phyloP scores from a whole-genome alignment of 2,888 invertebrate genomes.

The Zele albiditarsus region DNA sequence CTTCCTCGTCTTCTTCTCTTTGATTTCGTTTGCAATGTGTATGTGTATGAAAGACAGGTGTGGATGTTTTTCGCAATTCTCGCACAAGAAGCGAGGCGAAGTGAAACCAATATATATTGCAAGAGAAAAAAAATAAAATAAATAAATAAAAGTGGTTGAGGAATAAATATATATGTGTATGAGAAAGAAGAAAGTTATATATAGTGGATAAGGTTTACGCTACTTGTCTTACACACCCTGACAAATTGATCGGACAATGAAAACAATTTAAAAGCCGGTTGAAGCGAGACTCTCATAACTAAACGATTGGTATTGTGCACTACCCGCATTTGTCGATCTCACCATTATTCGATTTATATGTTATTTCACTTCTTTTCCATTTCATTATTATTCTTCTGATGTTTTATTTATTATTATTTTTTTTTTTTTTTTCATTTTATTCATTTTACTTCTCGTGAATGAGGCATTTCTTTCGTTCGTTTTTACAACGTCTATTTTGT shows the following conservation, averaged over 20 bases:
- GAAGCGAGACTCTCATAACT: constrained; percentile 57
- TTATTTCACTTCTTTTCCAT: constrained; percentile 34
- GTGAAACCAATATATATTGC: constrained; percentile 6
- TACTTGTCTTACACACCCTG: constrained; percentile 69
- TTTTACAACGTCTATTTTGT: constrained; percentile 26
- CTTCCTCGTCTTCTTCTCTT: neutral
- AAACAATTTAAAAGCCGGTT: constrained; percentile 67
- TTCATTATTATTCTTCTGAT: constrained; percentile 20
- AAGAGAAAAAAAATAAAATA: neutral
- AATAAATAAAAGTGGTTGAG: constrained; percentile 4
- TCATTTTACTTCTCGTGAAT: constrained; percentile 25
- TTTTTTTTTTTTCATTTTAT: constrained; percentile 26
- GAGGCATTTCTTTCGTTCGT: constrained; percentile 16
- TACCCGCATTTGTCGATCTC: neutral
- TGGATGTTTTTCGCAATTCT: neutral
- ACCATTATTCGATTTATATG: neutral
- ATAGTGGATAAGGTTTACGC: constrained; percentile 59
- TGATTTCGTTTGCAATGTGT: constrained; percentile 1
- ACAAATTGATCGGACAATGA: constrained; percentile 70
- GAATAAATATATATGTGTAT: constrained; percentile 3
- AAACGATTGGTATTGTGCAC: constrained; percentile 66
- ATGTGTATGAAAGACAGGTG: neutral
- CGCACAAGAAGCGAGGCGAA: neutral
- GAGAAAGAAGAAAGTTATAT: constrained; percentile 7
- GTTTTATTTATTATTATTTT: constrained; percentile 24